Evolutionary conservation across 1,140 invertebrate genomes (phyloP), one percentile per base, ranked within the genome.

Genomic region (Leptoteleia sp.): DNA sequence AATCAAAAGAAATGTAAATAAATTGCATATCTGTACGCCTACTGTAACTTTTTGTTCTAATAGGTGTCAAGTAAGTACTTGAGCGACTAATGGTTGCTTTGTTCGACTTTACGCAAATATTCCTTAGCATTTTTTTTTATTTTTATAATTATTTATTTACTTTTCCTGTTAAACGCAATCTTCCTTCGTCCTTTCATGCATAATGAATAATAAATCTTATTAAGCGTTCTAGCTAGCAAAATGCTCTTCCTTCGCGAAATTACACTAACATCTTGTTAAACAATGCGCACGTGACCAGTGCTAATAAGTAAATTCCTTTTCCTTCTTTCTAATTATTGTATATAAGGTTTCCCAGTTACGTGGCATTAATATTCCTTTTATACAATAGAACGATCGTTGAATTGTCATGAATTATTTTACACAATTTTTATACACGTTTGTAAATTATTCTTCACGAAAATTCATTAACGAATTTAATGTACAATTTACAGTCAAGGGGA

Each of bases 141-240:
- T 54, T 37, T 48, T 31, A 42, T 31, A 5, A 27, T 6, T 37
- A 9, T 19, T 64, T 25, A 31, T 38, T 54, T 37, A 37, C n/a
- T 38, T 35, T 55, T 55, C 33, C 5, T 9, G 25, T 43, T 47
- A 57, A 57, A 29, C 61, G 37, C 50, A 13, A 70, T 64, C 27
- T 29, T 68, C 38, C 31, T 35, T 7, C 54, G 15, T 43, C n/a
- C 25, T 73, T 22, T 73, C 13, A 79, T 70, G 71, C 65, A 65
- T 22, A 68, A 68, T 62, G 67, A 73, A 61, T 71, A 67, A 72
- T 72, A 73, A 80, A 72, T 47, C 54, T 72, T 76, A 80, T 76
- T 72, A 80, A 80, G 72, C 78, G 52, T 71, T 71, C 67, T 72
- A 80, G 61, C 61, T 80, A 76, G 68, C 78, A 62, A 72, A 76